Evolutionary conservation across 2,888 invertebrate genomes (phyloP).

Genomic region (Aethes cnicana): DNA sequence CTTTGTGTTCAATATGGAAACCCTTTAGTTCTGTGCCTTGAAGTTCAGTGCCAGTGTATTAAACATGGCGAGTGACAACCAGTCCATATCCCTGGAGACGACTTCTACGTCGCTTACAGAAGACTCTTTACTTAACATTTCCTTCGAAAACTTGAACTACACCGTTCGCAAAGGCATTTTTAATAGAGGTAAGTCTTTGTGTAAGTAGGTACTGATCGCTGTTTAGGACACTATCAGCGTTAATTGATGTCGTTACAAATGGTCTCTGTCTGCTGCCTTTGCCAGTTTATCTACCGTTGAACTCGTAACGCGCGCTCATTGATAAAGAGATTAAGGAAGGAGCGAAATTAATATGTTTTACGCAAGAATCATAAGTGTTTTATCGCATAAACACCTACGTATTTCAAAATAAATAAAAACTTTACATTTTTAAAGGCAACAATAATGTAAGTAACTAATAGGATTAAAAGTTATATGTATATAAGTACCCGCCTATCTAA

Average conservation of each 20-base stretch:
- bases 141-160: conserved; percentile 86
- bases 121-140: conserved; percentile 81
- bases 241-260: conserved; percentile 28
- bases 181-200: conserved; percentile 66
- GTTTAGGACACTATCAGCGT: conserved; percentile 3
- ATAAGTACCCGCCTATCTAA: no score
- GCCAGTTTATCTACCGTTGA: conserved; percentile 42
- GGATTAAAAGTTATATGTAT: no score
- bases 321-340: no score
- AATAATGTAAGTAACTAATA: no score
- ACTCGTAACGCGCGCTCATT: conserved; percentile 39
- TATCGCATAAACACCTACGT: conserved; percentile 11
- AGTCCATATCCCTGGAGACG: conserved; percentile 67
- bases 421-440: no score
- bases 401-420: no score
- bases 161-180: conserved; percentile 83
- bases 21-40: conserved; percentile 45
- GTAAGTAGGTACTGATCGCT: not conserved
- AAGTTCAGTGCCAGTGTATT: conserved; percentile 46
- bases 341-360: conserved; percentile 33
- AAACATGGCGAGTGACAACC: conserved; percentile 63
- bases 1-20: conserved; percentile 65
- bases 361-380: conserved; percentile 2
- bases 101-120: conserved; percentile 65
- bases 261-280: conserved; percentile 27